Percentiles rank a stretch among this genome's conserved stretches.
Conservation (phyloP, 2,888 invertebrate genomes). For the Polydesmus complanatus region DNA sequence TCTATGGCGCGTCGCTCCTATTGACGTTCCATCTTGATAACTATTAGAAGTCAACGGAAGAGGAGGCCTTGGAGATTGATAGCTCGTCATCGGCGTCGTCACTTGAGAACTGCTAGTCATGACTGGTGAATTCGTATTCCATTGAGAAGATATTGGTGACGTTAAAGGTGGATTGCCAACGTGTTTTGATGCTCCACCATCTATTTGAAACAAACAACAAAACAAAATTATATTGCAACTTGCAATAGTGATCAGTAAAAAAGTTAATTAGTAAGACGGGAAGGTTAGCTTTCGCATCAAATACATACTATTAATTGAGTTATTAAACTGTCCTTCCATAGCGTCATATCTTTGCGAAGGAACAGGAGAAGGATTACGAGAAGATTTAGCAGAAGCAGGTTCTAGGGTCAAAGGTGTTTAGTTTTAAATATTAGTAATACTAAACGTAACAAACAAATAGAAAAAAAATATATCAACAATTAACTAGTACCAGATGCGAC, state of each 20-base stretch:
- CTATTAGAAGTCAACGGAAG: no score
- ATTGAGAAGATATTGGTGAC: background rate
- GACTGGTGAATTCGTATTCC: background rate
- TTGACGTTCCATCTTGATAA: no score
- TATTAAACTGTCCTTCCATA: slow-evolving; percentile 31
- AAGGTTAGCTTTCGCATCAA: no score
- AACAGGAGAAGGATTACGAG: slow-evolving; percentile 38
- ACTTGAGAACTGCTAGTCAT: background rate
- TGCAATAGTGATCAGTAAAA: no score
- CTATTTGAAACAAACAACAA: no score
- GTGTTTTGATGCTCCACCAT: background rate
- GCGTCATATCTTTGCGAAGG: slow-evolving; percentile 34
- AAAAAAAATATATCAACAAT: no score
- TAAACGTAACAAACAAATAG: no score
- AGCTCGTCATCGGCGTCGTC: no score
- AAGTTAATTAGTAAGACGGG: no score
- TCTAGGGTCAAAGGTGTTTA: slow-evolving; percentile 21
- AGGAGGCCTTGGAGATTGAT: no score
- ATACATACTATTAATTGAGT: slow-evolving; percentile 9
- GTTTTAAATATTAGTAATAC: background rate
- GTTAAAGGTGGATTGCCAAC: background rate
- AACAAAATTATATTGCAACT: no score
- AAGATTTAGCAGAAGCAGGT: slow-evolving; percentile 32
- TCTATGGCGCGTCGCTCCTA: no score
- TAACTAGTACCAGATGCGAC: background rate